phyloP scores from a whole-genome alignment of 2,888 invertebrate genomes.

The Mythimna loreyi region DNA sequence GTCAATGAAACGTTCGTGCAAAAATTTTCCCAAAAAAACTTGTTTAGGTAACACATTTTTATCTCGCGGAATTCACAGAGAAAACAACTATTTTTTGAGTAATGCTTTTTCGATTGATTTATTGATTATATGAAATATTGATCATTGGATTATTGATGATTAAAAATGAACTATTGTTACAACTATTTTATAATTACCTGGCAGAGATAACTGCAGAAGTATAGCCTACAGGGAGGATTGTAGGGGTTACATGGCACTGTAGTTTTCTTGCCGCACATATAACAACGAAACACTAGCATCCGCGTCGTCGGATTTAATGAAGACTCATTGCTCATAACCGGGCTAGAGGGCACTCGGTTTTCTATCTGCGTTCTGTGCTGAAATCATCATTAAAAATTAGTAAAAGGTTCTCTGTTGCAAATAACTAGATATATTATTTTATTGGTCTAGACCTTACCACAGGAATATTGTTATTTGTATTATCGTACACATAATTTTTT shows the following conservation, averaged over 20 bases:
- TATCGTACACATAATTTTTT: slow-evolving; percentile 2
- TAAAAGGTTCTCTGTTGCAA: not conserved
- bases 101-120: too few species aligned
- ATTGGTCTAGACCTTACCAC: slow-evolving; percentile 33
- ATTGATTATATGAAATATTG: too few species aligned
- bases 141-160: too few species aligned
- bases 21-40: too few species aligned
- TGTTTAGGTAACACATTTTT: too few species aligned
- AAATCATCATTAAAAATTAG: slow-evolving; percentile 41
- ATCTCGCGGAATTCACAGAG: too few species aligned
- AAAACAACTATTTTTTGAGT: too few species aligned
- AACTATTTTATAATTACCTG: slow-evolving; percentile 69
- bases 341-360: slow-evolving; percentile 30
- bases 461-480: slow-evolving; percentile 16
- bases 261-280: slow-evolving; percentile 67
- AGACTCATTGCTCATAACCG: slow-evolving; percentile 69
- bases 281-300: slow-evolving; percentile 59
- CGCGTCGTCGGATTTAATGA: slow-evolving; percentile 62
- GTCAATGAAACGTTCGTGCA: too few species aligned
- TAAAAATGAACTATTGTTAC: not conserved
- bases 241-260: slow-evolving; percentile 66
- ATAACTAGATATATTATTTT: not conserved
- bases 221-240: slow-evolving; percentile 43
- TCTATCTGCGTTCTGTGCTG: slow-evolving; percentile 42
- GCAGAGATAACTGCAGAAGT: slow-evolving; percentile 74